Percentiles rank a stretch among this genome's conserved stretches.
phyloP scores from a whole-genome alignment of 1,140 invertebrate genomes.

The Palaemon carinicauda region DNA sequence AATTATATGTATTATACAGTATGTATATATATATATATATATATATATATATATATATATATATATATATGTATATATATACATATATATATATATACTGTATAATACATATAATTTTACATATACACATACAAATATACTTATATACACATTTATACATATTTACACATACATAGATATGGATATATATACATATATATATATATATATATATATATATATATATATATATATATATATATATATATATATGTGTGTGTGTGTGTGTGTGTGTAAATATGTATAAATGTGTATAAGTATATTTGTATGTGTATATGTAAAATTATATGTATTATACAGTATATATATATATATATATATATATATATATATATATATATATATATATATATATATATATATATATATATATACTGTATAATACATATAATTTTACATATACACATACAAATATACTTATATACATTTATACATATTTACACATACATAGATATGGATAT shows the following conservation, averaged over 20 bases:
- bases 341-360: background rate
- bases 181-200: background rate
- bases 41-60: background rate
- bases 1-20: too few relatives aligned
- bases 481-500: background rate
- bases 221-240: background rate
- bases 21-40: background rate
- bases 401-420: background rate
- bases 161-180: background rate
- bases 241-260: too few relatives aligned
- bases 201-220: conserved; percentile 1
- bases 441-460: background rate
- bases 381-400: background rate
- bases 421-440: background rate
- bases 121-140: background rate
- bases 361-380: background rate
- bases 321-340: too few relatives aligned
- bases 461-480: background rate
- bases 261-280: too few relatives aligned
- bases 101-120: background rate
- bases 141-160: background rate
- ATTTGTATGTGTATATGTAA: too few relatives aligned
- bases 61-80: background rate
- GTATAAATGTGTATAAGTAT: too few relatives aligned
- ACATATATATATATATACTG: background rate